Evolutionary conservation across 2,888 invertebrate species (phyloP), one percentile per base, ranked within the genome.

Genomic region (Caradrina clavipalpis): DNA sequence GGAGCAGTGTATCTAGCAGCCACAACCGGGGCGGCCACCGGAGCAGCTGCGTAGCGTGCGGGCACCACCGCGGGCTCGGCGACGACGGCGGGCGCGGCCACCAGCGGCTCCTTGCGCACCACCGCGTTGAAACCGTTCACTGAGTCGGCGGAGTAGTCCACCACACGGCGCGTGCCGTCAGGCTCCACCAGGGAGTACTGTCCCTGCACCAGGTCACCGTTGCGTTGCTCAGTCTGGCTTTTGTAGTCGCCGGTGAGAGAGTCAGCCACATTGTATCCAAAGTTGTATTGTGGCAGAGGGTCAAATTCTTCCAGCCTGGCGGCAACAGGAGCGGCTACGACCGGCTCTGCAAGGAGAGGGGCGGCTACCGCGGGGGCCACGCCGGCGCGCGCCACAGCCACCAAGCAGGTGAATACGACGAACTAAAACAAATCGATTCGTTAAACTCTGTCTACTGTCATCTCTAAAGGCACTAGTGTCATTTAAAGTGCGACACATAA

Each of bases 261-360:
- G 76, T 96, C 96, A 0, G 94, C 93, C 31, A 96, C 95, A 64
- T 93, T 90, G 81, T 96, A 95, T 65, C 94, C 96, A 70, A 91
- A 95, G 74, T 90, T 88, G 90, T 97, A 97, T 86, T 96, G 97
- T 0, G 97, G 97, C 58, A 95, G 88, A 1, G 96, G 95, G 83
- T 97, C 97, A 86, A 96, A 96, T 76, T 96, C 93, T 74, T 94
- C 95, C 4, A 95, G 84, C 21, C 92, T 88, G 5, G 94, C 94
- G 2, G 92, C 91, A 4, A 92, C 88, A 10, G 88, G 89, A 1
- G 92, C 87, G 0, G 91, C 90, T 1, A 91, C 90, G 3, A 91
- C 87, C 0, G 91, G 88, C 8, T 90, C 90, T 2, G 91, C 90
- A 26, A 90, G 89, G 10, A 86, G 88, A 49, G 59, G 91, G 11